Conservation (phyloP, 2,888 invertebrate species). For the Agriopis leucophaearia region DNA sequence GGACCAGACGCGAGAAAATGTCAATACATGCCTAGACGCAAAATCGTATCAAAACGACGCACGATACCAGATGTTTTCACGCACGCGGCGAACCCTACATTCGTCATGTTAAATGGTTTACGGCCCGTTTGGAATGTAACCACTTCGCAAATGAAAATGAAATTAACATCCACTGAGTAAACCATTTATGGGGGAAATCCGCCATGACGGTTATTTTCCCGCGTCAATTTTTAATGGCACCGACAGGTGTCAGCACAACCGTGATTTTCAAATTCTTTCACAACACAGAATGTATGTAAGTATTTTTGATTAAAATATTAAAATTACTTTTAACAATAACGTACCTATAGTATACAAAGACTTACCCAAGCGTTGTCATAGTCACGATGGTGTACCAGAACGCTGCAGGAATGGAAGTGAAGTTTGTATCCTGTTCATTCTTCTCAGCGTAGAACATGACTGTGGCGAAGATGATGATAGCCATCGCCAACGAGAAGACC, state of each 20-base stretch:
- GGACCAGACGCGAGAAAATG: slow-evolving; percentile 30
- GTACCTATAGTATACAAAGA: slow-evolving; percentile 57
- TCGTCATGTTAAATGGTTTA: slow-evolving; percentile 50
- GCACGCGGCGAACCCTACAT: slow-evolving; percentile 27
- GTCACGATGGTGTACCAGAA: slow-evolving; percentile 99
- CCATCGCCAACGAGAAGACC: slow-evolving; percentile 99
- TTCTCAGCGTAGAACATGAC: slow-evolving; percentile 99
- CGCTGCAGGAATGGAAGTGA: slow-evolving; percentile 99
- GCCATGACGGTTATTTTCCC: slow-evolving; percentile 78
- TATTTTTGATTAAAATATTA: not conserved
- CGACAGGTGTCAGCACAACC: slow-evolving; percentile 74
- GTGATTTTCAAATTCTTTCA: slow-evolving; percentile 9
- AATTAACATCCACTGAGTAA: slow-evolving; percentile 66
- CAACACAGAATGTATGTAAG: slow-evolving; percentile 4
- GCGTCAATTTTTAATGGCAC: slow-evolving; percentile 75
- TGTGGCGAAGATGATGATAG: slow-evolving; percentile 99
- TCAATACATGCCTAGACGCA: slow-evolving; percentile 30
- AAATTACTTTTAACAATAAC: slow-evolving; percentile 32
- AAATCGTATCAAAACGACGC: slow-evolving; percentile 26
- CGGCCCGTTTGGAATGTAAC: slow-evolving; percentile 44
- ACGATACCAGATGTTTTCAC: slow-evolving; percentile 33
- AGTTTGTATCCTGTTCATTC: slow-evolving; percentile 98
- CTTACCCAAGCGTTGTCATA: slow-evolving; percentile 99
- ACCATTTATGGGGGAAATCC: slow-evolving; percentile 67
- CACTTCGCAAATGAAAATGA: slow-evolving; percentile 55